A percentile compares a stretch with the other conserved stretches of the same genome.
These are phyloP conservation scores for Chaetodon trifascialis DNA, from an alignment of 2,113 vertebrate species.

Conservation along the genomic window DNA sequence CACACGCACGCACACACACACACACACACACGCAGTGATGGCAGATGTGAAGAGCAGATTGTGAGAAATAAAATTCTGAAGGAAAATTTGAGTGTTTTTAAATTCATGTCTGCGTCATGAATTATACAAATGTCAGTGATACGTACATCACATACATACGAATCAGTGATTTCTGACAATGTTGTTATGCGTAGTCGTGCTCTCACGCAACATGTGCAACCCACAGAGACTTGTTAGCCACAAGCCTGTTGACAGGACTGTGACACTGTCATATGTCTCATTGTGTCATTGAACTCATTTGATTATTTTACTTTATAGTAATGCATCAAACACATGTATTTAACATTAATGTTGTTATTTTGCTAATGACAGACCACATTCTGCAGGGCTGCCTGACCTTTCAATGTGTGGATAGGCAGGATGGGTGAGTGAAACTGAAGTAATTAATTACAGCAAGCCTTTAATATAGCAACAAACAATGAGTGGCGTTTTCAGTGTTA, in stretches of 20 bases:
- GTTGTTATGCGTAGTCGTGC: not conserved
- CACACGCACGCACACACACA: not conserved
- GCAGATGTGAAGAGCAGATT: constrained; percentile 31
- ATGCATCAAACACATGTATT: no score
- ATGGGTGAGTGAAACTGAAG: no score
- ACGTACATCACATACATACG: not conserved
- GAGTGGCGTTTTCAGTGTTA: not conserved
- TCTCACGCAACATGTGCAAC: not conserved
- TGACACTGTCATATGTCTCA: not conserved
- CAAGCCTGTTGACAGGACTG: not conserved
- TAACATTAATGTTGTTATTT: no score
- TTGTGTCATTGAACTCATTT: not conserved
- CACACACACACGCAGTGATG: constrained; percentile 2
- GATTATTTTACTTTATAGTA: not conserved
- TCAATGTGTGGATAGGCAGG: no score
- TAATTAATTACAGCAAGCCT: no score
- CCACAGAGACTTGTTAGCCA: not conserved
- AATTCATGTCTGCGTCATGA: not conserved
- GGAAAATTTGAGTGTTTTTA: constrained; percentile 13
- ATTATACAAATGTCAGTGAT: not conserved
- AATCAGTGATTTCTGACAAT: not conserved
- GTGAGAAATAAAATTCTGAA: constrained; percentile 13
- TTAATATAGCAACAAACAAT: not conserved
- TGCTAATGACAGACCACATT: no score
- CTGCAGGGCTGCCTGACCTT: no score